Conservation (phyloP, 2,113 vertebrate species). For the Hemibates koningsi region DNA sequence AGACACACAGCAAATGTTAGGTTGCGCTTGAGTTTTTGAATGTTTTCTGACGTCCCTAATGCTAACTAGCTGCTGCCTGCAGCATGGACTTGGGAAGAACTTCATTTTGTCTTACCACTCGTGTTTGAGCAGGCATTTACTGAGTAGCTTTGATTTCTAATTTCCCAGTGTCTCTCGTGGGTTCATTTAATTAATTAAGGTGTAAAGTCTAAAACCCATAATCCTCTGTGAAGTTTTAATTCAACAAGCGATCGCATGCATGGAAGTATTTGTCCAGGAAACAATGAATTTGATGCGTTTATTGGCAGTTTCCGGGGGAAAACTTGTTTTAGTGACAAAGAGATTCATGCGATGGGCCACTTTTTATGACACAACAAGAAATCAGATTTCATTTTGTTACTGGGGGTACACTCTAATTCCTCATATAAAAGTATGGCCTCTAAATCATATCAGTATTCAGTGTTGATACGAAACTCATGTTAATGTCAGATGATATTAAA, state of each 20-base stretch:
- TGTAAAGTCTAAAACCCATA: background rate
- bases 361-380: background rate
- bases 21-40: background rate
- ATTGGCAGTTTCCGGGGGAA: background rate
- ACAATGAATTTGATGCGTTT: background rate
- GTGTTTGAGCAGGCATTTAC: background rate
- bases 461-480: constrained; percentile 1
- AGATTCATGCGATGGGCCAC: background rate
- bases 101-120: background rate
- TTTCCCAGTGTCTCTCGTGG: background rate
- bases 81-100: background rate
- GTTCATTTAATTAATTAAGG: background rate
- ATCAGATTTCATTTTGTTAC: background rate
- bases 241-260: background rate
- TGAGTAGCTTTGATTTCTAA: background rate
- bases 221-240: background rate
- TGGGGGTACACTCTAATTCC: background rate
- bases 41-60: background rate
- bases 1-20: background rate
- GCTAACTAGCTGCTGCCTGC: background rate
- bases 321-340: background rate
- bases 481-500: constrained; percentile 40
- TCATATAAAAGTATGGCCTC: background rate
- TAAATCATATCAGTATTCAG: background rate
- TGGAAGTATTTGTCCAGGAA: background rate